Conservation (phyloP, 2,797 vertebrate species). For the Clamator glandarius region DNA sequence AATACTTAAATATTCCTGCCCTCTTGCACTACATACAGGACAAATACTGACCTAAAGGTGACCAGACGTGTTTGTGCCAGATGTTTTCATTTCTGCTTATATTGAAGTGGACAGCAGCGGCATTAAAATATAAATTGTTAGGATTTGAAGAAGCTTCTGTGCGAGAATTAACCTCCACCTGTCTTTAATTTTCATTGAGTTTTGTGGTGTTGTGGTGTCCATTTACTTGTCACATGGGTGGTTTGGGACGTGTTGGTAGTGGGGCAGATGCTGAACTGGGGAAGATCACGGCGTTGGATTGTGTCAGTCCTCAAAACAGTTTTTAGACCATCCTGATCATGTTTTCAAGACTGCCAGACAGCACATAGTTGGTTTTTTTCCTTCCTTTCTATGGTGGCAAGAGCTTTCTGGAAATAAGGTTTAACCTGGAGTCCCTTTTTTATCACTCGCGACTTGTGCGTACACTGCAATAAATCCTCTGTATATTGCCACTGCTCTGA, state of each 20-base stretch:
- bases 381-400: background rate
- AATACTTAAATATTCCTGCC: background rate
- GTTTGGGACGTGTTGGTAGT: background rate
- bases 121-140: slow-evolving; percentile 8
- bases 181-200: background rate
- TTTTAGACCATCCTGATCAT: background rate
- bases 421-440: background rate
- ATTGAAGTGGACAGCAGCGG: background rate
- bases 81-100: background rate
- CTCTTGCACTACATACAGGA: background rate
- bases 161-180: slow-evolving; percentile 1
- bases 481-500: background rate
- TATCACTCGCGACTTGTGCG: background rate
- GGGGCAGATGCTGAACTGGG: background rate
- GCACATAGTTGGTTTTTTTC: background rate
- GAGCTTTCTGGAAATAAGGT: background rate
- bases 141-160: slow-evolving; percentile 11
- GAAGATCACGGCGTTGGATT: background rate
- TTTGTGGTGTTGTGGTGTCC: background rate
- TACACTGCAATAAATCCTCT: background rate
- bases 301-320: background rate
- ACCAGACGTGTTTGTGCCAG: background rate
- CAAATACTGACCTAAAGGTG: background rate
- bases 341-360: background rate
- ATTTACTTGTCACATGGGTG: background rate